Percentiles rank a stretch among this genome's conserved stretches.
Conservation (phyloP, 2,113 vertebrate genomes). For the Cyprinus carpio region DNA sequence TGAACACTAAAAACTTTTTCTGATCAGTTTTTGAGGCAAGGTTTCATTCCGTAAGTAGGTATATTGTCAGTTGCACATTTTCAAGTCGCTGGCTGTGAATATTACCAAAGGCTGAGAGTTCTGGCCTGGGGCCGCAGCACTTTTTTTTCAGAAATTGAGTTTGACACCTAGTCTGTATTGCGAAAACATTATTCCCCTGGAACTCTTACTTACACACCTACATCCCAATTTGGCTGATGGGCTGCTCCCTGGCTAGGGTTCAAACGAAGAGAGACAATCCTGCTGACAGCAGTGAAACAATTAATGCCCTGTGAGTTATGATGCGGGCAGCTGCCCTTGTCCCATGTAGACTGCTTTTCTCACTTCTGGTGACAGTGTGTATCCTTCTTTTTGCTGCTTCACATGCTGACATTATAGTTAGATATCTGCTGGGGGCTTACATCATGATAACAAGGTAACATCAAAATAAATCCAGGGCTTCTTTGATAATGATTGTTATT, state of each 20-base stretch:
- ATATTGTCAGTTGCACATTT: conserved; percentile 14
- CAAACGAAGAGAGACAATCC: conserved; percentile 69
- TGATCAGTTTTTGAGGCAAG: not conserved
- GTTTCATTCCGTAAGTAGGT: not conserved
- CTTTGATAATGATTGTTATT: not conserved
- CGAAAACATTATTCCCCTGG: conserved; percentile 47
- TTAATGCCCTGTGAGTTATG: conserved; percentile 75
- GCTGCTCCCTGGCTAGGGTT: conserved; percentile 69
- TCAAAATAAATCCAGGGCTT: not conserved
- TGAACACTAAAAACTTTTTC: not conserved
- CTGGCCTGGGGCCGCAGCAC: conserved; percentile 52
- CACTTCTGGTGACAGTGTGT: not conserved
- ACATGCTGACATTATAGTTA: not conserved
- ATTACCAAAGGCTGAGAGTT: not conserved
- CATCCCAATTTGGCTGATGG: conserved; percentile 74
- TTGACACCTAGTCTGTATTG: conserved; percentile 37
- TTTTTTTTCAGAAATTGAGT: conserved; percentile 47
- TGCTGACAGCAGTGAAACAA: conserved; percentile 75
- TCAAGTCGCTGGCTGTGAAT: not conserved
- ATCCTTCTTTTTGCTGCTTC: conserved; percentile 30
- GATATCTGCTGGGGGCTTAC: not conserved
- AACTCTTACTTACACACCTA: conserved; percentile 55
- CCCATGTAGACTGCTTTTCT: conserved; percentile 3
- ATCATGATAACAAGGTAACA: not conserved
- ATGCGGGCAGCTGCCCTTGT: conserved; percentile 60